These are phyloP conservation scores for Cacatua alba DNA, from an alignment of 2,113 vertebrate genomes.

Conservation along the genomic window DNA sequence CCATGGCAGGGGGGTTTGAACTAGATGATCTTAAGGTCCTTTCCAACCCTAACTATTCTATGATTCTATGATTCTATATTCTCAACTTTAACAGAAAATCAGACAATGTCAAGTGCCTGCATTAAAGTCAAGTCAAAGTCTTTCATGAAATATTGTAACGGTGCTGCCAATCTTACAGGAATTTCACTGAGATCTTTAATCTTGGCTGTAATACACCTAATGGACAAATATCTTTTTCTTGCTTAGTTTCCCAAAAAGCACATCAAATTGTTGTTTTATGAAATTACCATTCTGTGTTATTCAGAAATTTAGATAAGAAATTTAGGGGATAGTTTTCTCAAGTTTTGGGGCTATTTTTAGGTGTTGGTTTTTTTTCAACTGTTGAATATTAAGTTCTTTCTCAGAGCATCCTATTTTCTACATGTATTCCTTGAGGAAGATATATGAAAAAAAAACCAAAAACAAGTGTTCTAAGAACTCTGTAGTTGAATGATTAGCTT, in stretches of 20 bases:
- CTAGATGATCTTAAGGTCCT: too few relatives aligned
- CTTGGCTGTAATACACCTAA: not conserved
- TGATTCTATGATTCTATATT: too few relatives aligned
- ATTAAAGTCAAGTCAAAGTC: not conserved
- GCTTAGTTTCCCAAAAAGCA: not conserved
- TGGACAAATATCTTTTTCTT: not conserved
- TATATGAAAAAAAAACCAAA: not conserved
- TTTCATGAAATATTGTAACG: not conserved
- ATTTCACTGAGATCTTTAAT: not conserved
- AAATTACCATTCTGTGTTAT: not conserved
- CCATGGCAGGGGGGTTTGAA: too few relatives aligned
- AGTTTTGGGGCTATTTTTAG: not conserved
- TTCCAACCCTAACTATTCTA: too few relatives aligned
- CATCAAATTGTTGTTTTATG: not conserved
- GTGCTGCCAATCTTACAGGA: not conserved
- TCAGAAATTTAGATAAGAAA: not conserved
- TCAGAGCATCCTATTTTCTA: not conserved
- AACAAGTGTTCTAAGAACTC: not conserved
- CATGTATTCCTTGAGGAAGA: not conserved
- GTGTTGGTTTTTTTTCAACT: rapidly evolving
- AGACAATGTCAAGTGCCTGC: not conserved
- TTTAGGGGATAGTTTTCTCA: not conserved
- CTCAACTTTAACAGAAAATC: not conserved
- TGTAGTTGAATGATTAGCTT: not conserved
- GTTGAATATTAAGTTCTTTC: not conserved